Evolutionary conservation across 2,888 invertebrate genomes (phyloP).

Genomic region (Thera britannica): DNA sequence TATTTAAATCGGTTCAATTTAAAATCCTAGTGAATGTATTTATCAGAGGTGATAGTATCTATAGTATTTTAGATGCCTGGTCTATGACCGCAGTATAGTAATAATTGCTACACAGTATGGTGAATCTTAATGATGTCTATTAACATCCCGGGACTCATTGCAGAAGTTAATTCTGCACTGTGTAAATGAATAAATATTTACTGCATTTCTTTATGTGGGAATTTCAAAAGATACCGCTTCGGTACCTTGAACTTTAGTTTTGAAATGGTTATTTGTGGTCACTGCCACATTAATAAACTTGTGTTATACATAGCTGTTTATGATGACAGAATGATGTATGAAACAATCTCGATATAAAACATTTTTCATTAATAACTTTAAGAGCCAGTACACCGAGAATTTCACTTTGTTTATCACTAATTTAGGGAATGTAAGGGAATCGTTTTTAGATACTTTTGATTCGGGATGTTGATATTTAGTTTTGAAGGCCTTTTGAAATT

Average conservation of each 20-base stretch:
- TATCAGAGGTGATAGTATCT: conserved; percentile 39
- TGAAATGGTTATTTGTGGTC: neutral
- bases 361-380: no score
- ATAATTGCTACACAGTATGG: conserved; percentile 18
- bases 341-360: no score
- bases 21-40: conserved; percentile 39
- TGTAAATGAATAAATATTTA: conserved; percentile 9
- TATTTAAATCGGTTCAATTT: conserved; percentile 41
- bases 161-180: conserved; percentile 8
- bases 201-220: conserved; percentile 3
- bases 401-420: neutral
- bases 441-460: no score
- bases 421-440: neutral
- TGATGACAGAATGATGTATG: no score
- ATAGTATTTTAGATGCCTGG: conserved; percentile 33
- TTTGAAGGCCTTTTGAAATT: no score
- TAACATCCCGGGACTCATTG: conserved; percentile 33
- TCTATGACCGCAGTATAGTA: conserved; percentile 14
- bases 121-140: conserved; percentile 33
- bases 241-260: neutral
- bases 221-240: conserved; percentile 5
- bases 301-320: no score
- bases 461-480: no score
- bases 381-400: no score
- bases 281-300: neutral